Percentiles rank a stretch among this genome's conserved stretches.
phyloP scores from a whole-genome alignment of 2,888 invertebrate species.

The Mesoligia furuncula region DNA sequence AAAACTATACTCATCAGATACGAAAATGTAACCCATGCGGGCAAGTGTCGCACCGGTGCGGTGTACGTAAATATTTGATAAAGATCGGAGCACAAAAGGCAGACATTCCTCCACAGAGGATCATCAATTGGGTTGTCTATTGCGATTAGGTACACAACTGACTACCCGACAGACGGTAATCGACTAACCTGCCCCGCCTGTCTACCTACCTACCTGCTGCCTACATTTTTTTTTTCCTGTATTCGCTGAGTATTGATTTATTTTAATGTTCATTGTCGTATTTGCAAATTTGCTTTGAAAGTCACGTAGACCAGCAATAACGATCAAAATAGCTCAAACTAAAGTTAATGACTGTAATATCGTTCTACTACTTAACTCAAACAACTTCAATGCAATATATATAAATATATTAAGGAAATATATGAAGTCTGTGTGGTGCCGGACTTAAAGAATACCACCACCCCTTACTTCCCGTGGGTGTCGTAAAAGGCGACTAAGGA shows the following conservation, averaged over 20 bases:
- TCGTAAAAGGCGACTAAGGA: no score
- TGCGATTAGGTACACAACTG: not conserved
- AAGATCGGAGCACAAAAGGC: slow-evolving; percentile 22
- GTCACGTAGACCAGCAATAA: slow-evolving; percentile 27
- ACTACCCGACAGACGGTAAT: not conserved
- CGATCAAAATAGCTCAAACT: slow-evolving; percentile 25
- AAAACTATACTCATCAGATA: not conserved
- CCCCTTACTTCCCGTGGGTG: no score
- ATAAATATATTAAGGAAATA: no score
- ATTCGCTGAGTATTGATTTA: not conserved
- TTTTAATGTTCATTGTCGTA: not conserved
- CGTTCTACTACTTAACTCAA: slow-evolving; percentile 42
- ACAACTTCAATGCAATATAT: slow-evolving; percentile 15
- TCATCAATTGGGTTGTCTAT: slow-evolving; percentile 32
- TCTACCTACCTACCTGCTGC: not conserved
- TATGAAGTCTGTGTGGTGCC: no score
- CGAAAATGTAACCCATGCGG: not conserved
- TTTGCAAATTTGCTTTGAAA: slow-evolving; percentile 1
- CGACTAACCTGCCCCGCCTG: not conserved
- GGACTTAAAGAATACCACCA: no score
- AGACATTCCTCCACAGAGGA: not conserved
- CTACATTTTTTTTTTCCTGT: not conserved
- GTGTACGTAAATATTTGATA: slow-evolving; percentile 31
- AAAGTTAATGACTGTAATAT: slow-evolving; percentile 15
- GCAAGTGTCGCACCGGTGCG: slow-evolving; percentile 1